Base-by-base conservation (phyloP, 2,113 vertebrate species). In the Megaptera novaeangliae region DNA sequence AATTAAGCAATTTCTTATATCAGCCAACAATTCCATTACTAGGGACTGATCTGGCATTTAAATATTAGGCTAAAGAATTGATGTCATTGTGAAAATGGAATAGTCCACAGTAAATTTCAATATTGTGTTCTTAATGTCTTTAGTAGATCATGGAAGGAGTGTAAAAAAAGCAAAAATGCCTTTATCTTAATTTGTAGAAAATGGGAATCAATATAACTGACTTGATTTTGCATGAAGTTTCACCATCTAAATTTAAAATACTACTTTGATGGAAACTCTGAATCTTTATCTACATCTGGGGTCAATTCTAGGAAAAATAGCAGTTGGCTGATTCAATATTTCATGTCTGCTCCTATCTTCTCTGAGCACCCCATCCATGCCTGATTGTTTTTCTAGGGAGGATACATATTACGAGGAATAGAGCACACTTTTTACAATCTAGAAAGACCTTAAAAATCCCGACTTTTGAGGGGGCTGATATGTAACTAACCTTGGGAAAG, bases 271-370 rank as follows among this genome's bases (percentile, higher is more conserved):
- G 63, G 75, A 87, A 93, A 96, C 3, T 83, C 59, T 66, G 61
- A 93, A 55, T 63, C 44, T 64, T 82, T 97, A 36, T 72, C 44
- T 84, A 23, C 46, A 85, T 84, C 49, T 93, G 17, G 39, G 9
- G 21, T 92, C 66, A 94, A 46, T 63, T 80, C 63, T 74, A 74
- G 57, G 41, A 66, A 97, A 95, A 95, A 80, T 55, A 84, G 29
- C 55, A 91, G 25, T 63, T 82, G 55, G 8, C 21, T 23, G 18
- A 36, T 36, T 74, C 18, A 21, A 2, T 41, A 14, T 49, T 90
- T 82, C 31, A 15, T 20, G 20, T 88, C 57, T 57, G 13, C 13
- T 81, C 36, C 1, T 36, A 11, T 59, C 23, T 59, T 20, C 20
- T 95, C 36, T 6, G 41, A 31, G 21, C 34, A 31, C 77, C 41